Conservation (phyloP, 1,140 invertebrate genomes). For the Penaeus indicus region DNA sequence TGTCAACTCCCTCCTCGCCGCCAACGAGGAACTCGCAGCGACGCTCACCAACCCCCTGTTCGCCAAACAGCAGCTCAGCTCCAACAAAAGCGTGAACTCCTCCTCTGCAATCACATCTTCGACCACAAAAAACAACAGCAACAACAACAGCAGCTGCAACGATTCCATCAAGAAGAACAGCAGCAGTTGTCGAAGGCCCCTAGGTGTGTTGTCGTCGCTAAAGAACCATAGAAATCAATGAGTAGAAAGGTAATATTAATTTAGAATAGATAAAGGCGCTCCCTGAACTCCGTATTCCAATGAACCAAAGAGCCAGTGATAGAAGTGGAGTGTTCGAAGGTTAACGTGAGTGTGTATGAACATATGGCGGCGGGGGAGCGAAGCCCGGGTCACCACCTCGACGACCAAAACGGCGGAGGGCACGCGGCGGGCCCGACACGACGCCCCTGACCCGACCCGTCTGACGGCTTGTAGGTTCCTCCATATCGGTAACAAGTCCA, state of each 20-base stretch:
- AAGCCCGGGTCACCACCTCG: constrained; percentile 7
- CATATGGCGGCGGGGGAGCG: constrained; percentile 26
- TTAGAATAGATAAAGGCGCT: background rate
- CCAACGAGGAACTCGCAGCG: constrained; percentile 19
- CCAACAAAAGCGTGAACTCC: background rate
- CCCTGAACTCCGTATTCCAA: background rate
- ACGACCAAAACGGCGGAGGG: constrained; percentile 46
- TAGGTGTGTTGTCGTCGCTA: constrained; percentile 53
- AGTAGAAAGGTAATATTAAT: background rate
- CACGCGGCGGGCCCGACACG: background rate
- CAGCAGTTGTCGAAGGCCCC: constrained; percentile 41
- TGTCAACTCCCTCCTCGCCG: constrained; percentile 23
- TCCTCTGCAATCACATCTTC: background rate
- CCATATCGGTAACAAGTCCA: constrained; percentile 17
- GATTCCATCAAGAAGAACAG: constrained; percentile 27
- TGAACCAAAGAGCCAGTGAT: constrained; percentile 6
- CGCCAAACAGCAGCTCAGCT: constrained; percentile 20
- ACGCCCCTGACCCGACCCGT: constrained; percentile 38
- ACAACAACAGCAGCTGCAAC: background rate
- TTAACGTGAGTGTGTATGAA: constrained; percentile 35
- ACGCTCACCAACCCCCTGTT: constrained; percentile 37
- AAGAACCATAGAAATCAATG: constrained; percentile 56
- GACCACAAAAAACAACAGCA: background rate
- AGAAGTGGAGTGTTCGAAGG: background rate
- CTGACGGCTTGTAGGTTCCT: constrained; percentile 25